These are phyloP conservation scores for Drosophila repleta DNA, from an alignment of 1,140 invertebrate genomes.

Conservation along the genomic window DNA sequence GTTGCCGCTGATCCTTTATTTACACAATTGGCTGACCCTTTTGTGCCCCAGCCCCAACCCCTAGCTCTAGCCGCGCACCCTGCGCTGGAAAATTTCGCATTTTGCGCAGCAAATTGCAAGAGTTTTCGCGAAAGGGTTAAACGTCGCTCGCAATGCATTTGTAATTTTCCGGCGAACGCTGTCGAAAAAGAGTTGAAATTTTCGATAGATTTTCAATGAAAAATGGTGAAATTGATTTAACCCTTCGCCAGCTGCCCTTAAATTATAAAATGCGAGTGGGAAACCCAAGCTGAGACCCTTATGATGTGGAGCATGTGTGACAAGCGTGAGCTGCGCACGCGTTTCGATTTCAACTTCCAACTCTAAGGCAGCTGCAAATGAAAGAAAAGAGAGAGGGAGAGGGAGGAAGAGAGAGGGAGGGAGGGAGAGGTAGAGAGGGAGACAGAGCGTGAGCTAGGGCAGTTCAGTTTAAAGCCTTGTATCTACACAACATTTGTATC, in stretches of 20 bases:
- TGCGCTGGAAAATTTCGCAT: slow-evolving; percentile 71
- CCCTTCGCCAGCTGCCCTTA: slow-evolving; percentile 52
- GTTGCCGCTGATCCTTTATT: slow-evolving; percentile 79
- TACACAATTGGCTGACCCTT: slow-evolving; percentile 79
- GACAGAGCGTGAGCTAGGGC: background rate
- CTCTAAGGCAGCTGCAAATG: slow-evolving; percentile 60
- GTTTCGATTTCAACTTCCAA: slow-evolving; percentile 68
- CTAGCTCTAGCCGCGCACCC: slow-evolving; percentile 21
- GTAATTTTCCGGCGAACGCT: slow-evolving; percentile 2
- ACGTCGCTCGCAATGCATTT: slow-evolving; percentile 21
- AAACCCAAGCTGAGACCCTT: background rate
- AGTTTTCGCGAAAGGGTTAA: slow-evolving; percentile 17
- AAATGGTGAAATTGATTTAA: slow-evolving; percentile 51
- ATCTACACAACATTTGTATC: slow-evolving; percentile 26
- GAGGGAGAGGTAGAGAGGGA: slow-evolving; percentile 3
- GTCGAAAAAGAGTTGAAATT: slow-evolving; percentile 38
- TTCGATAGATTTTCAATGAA: slow-evolving; percentile 66
- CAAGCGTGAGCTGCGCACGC: slow-evolving; percentile 66
- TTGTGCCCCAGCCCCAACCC: slow-evolving; percentile 20
- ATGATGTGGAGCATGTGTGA: slow-evolving; percentile 53
- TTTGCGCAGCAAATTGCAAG: slow-evolving; percentile 70
- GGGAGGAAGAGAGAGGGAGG: background rate
- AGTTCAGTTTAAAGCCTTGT: slow-evolving; percentile 53
- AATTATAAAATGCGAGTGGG: slow-evolving; percentile 14
- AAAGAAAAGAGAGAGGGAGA: background rate